Percentiles rank a stretch among this genome's conserved stretches.
These are phyloP conservation scores for Troilus luridus DNA, from an alignment of 2,888 invertebrate genomes.

Conservation along the genomic window DNA sequence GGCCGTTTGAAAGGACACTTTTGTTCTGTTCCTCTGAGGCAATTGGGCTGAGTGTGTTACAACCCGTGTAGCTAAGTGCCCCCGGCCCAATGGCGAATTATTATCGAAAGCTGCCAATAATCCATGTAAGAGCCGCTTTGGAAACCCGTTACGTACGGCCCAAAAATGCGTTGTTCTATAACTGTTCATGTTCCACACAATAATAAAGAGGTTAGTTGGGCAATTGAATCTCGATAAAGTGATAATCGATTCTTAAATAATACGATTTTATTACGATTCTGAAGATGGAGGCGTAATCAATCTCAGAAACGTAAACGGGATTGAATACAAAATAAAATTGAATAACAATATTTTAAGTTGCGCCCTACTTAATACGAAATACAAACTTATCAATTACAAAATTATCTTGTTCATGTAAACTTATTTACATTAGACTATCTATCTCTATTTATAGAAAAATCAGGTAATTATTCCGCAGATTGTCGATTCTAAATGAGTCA, in stretches of 20 bases:
- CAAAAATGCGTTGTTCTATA: background rate
- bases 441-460: no score
- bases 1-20: background rate
- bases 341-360: no score
- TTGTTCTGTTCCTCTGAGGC: conserved; percentile 42
- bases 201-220: background rate
- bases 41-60: conserved; percentile 32
- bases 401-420: no score
- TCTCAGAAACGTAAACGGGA: no score
- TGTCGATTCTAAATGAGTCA: no score
- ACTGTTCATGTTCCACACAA: background rate
- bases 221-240: background rate
- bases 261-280: background rate
- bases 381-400: no score
- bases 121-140: background rate
- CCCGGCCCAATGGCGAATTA: background rate
- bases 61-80: conserved; percentile 24
- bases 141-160: background rate
- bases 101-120: background rate
- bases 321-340: background rate
- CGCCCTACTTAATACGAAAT: no score
- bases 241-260: background rate
- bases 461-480: no score
- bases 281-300: no score
- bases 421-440: no score